phyloP scores from a whole-genome alignment of 2,797 vertebrate genomes.

The Siniperca scherzeri region DNA sequence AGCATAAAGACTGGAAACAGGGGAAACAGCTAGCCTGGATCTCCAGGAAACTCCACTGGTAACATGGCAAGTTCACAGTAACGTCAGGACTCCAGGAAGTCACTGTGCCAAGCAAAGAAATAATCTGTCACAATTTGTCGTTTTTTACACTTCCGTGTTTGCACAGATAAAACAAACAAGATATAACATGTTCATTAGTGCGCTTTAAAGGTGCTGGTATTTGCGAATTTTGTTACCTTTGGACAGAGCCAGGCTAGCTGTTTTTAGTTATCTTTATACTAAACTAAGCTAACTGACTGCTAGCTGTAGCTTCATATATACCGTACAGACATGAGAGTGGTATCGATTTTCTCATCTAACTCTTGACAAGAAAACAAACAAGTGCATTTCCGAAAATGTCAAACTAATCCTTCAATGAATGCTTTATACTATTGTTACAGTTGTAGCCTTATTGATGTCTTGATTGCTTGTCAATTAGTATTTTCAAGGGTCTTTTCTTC shows the following conservation, averaged over 20 bases:
- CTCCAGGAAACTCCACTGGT: neutral
- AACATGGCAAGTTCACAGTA: no score
- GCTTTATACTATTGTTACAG: neutral
- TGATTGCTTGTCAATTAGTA: neutral
- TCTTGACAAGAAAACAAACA: neutral
- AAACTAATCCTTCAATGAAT: neutral
- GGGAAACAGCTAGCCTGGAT: neutral
- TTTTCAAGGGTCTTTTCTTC: neutral
- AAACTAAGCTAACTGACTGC: neutral
- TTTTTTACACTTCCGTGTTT: neutral
- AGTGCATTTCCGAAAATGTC: neutral
- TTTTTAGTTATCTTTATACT: neutral
- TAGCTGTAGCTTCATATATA: slow-evolving; percentile 1
- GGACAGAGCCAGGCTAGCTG: neutral
- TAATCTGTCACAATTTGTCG: neutral
- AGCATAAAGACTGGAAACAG: neutral
- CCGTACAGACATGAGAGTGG: neutral
- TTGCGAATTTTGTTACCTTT: neutral
- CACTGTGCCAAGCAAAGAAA: no score
- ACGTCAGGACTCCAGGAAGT: neutral
- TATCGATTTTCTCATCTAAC: neutral
- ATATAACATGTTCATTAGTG: neutral
- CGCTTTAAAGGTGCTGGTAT: neutral
- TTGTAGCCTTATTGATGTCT: neutral
- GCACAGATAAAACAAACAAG: neutral